A percentile compares a stretch with the other conserved stretches of the same genome.
phyloP scores from a whole-genome alignment of 2,797 vertebrate species.

The Fistularia tabacaria region DNA sequence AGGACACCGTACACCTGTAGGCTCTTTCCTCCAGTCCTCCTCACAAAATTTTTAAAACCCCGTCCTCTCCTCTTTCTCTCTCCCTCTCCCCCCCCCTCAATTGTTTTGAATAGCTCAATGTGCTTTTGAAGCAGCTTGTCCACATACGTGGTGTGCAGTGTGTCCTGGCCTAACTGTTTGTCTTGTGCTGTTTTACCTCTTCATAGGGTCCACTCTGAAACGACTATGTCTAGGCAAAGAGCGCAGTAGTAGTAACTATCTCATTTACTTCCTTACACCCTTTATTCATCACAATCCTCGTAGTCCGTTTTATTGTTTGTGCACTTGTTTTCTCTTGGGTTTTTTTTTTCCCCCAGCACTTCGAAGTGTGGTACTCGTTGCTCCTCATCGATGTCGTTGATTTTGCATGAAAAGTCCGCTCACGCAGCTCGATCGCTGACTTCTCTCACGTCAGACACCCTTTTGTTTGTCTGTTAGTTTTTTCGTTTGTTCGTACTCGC shows the following conservation, averaged over 20 bases:
- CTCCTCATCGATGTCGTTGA: slow-evolving; percentile 1
- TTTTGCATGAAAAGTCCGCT: slow-evolving; percentile 69
- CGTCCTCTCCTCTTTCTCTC: slow-evolving; percentile 73
- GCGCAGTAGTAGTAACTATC: slow-evolving; percentile 99
- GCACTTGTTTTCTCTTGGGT: slow-evolving; percentile 39
- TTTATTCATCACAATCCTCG: slow-evolving; percentile 61
- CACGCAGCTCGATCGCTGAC: slow-evolving; percentile 45
- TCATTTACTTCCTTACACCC: slow-evolving; percentile 79
- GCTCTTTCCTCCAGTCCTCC: slow-evolving; percentile 64
- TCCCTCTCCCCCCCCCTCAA: slow-evolving; percentile 41
- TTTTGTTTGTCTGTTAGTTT: slow-evolving; percentile 14
- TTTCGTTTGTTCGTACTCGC: slow-evolving; percentile 36
- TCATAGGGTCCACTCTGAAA: slow-evolving; percentile 98
- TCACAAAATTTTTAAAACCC: slow-evolving; percentile 71
- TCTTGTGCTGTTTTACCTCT: slow-evolving; percentile 94
- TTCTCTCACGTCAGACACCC: slow-evolving; percentile 59
- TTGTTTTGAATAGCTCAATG: slow-evolving; percentile 75
- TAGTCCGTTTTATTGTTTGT: slow-evolving; percentile 75
- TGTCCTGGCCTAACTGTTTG: slow-evolving; percentile 87
- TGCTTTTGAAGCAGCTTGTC: slow-evolving; percentile 85
- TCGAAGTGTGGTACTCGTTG: slow-evolving; percentile 38
- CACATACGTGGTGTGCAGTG: slow-evolving; percentile 77
- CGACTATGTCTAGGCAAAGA: slow-evolving; percentile 99
- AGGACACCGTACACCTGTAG: slow-evolving; percentile 38
- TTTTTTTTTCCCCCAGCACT: slow-evolving; percentile 51